Percentiles rank a stretch among this genome's conserved stretches.
phyloP scores from a whole-genome alignment of 1,140 invertebrate species.

The Dreissena polymorpha region DNA sequence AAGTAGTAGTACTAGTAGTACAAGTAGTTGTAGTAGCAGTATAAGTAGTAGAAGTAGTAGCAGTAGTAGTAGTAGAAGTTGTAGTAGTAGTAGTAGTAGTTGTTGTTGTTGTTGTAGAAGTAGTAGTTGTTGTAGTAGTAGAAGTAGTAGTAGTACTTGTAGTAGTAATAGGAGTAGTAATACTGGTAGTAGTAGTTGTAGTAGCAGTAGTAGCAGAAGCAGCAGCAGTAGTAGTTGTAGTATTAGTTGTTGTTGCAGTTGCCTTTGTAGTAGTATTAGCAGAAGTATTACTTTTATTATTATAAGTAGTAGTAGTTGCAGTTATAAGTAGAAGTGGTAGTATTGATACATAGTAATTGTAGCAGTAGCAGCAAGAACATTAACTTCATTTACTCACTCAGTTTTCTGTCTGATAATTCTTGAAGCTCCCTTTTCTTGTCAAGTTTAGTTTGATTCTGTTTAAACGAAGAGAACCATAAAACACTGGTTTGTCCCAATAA shows the following conservation, averaged over 20 bases:
- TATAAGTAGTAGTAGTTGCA: constrained; percentile 2
- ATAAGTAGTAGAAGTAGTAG: not conserved
- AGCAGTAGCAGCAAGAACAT: not conserved
- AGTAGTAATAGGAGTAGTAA: constrained; percentile 1
- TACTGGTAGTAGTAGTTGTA: not conserved
- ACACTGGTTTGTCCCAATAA: too few relatives aligned
- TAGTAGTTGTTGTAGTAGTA: not conserved
- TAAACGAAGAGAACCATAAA: too few relatives aligned
- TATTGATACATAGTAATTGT: too few relatives aligned
- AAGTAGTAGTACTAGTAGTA: not conserved
- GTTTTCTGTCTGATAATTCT: too few relatives aligned
- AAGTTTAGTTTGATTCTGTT: too few relatives aligned
- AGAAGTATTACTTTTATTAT: too few relatives aligned
- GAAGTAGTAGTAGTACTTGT: not conserved
- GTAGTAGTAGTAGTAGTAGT: constrained; percentile 8
- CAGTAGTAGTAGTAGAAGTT: not conserved
- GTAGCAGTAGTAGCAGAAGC: not conserved
- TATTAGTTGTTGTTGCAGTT: not conserved
- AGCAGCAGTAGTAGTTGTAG: too few relatives aligned
- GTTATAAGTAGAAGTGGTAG: too few relatives aligned
- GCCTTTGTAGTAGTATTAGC: not conserved
- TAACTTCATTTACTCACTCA: too few relatives aligned
- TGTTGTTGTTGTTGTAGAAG: not conserved
- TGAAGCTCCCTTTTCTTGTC: too few relatives aligned
- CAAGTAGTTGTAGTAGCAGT: not conserved